Percentiles rank a stretch among this genome's conserved stretches.
These are phyloP conservation scores for Otus scops DNA, from an alignment of 2,797 vertebrate species.

Conservation along the genomic window DNA sequence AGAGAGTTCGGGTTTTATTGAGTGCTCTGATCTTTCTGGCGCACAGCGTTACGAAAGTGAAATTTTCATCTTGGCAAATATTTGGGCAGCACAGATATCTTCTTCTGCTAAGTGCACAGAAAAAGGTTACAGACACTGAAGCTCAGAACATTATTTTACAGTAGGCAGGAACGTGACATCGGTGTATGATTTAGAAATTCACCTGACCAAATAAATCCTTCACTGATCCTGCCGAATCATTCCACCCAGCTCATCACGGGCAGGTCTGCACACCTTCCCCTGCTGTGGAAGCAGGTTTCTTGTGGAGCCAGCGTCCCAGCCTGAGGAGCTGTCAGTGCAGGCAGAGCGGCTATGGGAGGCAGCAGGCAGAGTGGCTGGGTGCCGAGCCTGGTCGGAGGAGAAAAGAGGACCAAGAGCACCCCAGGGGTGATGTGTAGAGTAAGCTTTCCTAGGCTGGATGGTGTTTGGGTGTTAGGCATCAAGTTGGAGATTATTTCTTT, in stretches of 20 bases:
- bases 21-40: not conserved
- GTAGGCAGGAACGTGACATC: not conserved
- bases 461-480: not conserved
- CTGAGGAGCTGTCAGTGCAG: not conserved
- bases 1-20: not conserved
- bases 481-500: not conserved
- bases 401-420: not conserved
- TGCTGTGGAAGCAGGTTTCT: not conserved
- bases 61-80: not conserved
- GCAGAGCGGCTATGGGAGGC: not conserved
- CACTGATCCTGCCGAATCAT: not conserved
- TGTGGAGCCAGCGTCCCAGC: not conserved
- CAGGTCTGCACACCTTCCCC: not conserved
- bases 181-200: not conserved
- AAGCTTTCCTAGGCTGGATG: not conserved
- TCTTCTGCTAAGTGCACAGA: not conserved
- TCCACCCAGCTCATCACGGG: not conserved
- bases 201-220: not conserved
- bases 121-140: not conserved
- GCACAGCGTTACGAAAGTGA: not conserved
- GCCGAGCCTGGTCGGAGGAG: not conserved
- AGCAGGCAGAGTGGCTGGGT: not conserved
- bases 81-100: not conserved
- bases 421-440: not conserved
- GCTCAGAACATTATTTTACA: not conserved